Evolutionary conservation across 37 sponge, comb jelly and placozoan genomes (phyloP), one percentile per base, ranked within the genome.

Genomic region (Haliclona indistincta): DNA sequence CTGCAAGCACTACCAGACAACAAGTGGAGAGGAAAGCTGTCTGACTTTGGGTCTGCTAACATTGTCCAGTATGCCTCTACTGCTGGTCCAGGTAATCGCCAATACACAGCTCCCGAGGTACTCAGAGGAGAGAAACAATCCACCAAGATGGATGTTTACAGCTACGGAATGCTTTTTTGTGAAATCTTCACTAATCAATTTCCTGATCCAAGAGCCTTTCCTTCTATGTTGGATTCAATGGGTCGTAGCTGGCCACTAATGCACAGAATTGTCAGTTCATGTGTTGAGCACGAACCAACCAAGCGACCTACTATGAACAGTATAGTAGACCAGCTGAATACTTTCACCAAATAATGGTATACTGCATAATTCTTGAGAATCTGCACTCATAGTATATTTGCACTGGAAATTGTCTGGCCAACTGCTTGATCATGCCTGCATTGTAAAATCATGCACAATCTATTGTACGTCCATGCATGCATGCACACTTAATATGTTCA

Each of bases 1-100:
- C 70, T 93, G 29, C 34, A 79, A 49, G 22, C 43, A 25, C 41
- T 73, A 19, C 41, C 62, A 10, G 28, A 64, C 10, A 38, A 68
- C 15, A 45, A 17, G 23, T 87, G 74, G 83, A 56, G 33, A 20
- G 88, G 88, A 29, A 92, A 93, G 67, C 64, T 93, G 7, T 75
- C 81, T 30, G 93, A 93, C 75, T 84, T 88, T 68, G 93, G 93
- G 3, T 84, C 93, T 36, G 88, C 93, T 56, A 93, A 93, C 64
- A 53, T 84, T 29, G 70, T 55, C 22, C 56, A 75, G 38, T n/a
- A 56, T 2, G 65, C 74, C 26, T 23, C 17, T 1, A 88, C 93
- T n/a, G 63, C 52, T 34, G 85, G 68, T 17, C 71, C 75, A 23
- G 93, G 93, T 35, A 78, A 82, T 32, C 66, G 71, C 37, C 58